These are phyloP conservation scores for Drosophila truncata DNA, from an alignment of 1,140 invertebrate genomes.

Conservation along the genomic window DNA sequence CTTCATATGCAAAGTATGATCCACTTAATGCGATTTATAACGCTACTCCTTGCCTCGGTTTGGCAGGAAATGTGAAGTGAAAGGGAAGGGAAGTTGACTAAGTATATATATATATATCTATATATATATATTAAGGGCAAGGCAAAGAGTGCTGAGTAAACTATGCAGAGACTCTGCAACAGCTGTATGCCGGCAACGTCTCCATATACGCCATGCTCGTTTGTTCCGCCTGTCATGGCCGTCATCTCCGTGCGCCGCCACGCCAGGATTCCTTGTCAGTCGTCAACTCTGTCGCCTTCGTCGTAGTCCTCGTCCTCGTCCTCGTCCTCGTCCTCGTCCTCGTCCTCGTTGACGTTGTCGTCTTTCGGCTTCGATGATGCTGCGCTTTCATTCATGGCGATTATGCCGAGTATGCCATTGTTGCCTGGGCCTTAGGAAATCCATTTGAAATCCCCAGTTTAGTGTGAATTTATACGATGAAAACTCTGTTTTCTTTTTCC, in stretches of 20 bases:
- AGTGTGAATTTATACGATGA: conserved; percentile 78
- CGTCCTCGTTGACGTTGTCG: conserved; percentile 16
- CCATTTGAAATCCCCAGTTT: conserved; percentile 81
- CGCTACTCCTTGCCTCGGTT: conserved; percentile 36
- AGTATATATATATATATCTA: conserved; percentile 9
- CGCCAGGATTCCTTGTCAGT: conserved; percentile 16
- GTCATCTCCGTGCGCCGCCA: conserved; percentile 23
- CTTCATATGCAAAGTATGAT: conserved; percentile 84
- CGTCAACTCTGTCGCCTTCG: conserved; percentile 21
- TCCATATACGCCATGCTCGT: conserved; percentile 68
- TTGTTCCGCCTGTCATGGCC: conserved; percentile 78
- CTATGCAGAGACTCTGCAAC: conserved; percentile 32
- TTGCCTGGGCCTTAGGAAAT: conserved; percentile 74
- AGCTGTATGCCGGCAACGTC: conserved; percentile 35
- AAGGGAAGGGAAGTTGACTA: conserved; percentile 19
- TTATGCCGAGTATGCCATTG: conserved; percentile 73
- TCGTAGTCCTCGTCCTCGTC: conserved; percentile 38
- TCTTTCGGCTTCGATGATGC: conserved; percentile 70
- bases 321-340: conserved; percentile 15
- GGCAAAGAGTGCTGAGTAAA: conserved; percentile 56
- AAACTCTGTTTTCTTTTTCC: conserved; percentile 32
- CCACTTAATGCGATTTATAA: conserved; percentile 82
- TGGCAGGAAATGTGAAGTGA: neutral
- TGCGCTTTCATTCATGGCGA: conserved; percentile 79
- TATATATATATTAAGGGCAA: conserved; percentile 57